Evolutionary conservation across 2,888 invertebrate genomes (phyloP).

Genomic region (Trissolcus japonicus): DNA sequence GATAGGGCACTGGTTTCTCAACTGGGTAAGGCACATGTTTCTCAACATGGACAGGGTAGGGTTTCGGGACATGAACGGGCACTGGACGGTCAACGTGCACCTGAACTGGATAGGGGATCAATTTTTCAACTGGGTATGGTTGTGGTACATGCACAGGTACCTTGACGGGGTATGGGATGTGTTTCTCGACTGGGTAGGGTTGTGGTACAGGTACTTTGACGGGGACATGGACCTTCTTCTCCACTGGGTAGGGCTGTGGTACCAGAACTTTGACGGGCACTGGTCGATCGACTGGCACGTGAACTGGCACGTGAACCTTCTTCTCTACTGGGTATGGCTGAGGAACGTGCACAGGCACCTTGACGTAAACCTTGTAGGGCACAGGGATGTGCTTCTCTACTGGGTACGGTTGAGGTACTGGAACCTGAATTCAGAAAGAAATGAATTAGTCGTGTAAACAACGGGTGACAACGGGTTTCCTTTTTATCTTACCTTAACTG

Average conservation of each 20-base stretch:
- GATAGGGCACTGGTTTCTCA: conserved; percentile 85
- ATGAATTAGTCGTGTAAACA: not conserved
- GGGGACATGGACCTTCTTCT: conserved; percentile 82
- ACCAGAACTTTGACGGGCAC: conserved; percentile 88
- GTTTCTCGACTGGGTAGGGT: conserved; percentile 87
- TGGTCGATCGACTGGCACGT: conserved; percentile 85
- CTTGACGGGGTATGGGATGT: conserved; percentile 84
- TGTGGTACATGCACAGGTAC: conserved; percentile 83
- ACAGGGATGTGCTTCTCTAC: conserved; percentile 83
- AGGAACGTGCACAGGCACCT: conserved; percentile 79
- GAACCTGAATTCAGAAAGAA: conserved; percentile 25
- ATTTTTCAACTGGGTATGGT: conserved; percentile 79
- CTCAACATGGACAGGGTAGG: conserved; percentile 81
- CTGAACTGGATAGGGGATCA: conserved; percentile 48
- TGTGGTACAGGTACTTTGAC: conserved; percentile 85
- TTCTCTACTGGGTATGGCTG: conserved; percentile 75
- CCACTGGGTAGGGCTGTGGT: conserved; percentile 78
- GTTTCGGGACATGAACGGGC: conserved; percentile 48
- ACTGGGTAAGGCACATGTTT: conserved; percentile 83
- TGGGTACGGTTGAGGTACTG: conserved; percentile 83
- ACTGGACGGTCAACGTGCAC: conserved; percentile 47
- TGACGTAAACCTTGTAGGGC: conserved; percentile 87
- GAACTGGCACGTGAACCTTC: conserved; percentile 74
- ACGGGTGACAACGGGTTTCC: conserved; percentile 68
- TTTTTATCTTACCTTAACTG: conserved; percentile 75